Conservation (phyloP, 2,888 invertebrate genomes). For the Eupithecia inturbata region DNA sequence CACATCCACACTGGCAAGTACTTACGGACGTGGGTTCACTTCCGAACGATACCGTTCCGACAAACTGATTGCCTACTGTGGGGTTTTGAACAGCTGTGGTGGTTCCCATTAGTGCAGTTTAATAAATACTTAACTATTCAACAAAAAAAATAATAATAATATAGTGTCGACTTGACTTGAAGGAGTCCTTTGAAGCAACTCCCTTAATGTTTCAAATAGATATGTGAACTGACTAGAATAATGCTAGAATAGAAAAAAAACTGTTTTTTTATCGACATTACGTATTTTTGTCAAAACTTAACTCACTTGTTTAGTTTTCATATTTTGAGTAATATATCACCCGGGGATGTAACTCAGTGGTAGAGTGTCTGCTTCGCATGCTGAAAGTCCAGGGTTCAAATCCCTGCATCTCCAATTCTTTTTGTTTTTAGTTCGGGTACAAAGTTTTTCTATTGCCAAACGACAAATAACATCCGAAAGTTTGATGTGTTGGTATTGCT, state of each 20-base stretch:
- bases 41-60: conserved; percentile 13
- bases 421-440: neutral
- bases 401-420: conserved; percentile 84
- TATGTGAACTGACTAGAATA: neutral
- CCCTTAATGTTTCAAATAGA: neutral
- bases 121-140: neutral
- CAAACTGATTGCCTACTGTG: conserved; percentile 7
- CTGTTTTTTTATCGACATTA: no score
- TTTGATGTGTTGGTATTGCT: no score
- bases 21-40: conserved; percentile 5
- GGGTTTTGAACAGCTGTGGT: neutral
- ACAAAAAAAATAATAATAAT: neutral
- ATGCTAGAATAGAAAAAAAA: no score
- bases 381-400: conserved; percentile 87
- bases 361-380: conserved; percentile 87
- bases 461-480: neutral
- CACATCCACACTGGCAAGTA: neutral
- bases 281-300: no score
- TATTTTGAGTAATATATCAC: conserved; percentile 60
- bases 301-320: neutral
- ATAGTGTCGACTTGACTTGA: neutral
- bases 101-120: neutral
- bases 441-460: neutral
- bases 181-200: neutral
- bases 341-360: conserved; percentile 82